A percentile compares a stretch with the other conserved stretches of the same genome.
Conservation (phyloP, 2,888 invertebrate species). For the Amphiduros pacificus region DNA sequence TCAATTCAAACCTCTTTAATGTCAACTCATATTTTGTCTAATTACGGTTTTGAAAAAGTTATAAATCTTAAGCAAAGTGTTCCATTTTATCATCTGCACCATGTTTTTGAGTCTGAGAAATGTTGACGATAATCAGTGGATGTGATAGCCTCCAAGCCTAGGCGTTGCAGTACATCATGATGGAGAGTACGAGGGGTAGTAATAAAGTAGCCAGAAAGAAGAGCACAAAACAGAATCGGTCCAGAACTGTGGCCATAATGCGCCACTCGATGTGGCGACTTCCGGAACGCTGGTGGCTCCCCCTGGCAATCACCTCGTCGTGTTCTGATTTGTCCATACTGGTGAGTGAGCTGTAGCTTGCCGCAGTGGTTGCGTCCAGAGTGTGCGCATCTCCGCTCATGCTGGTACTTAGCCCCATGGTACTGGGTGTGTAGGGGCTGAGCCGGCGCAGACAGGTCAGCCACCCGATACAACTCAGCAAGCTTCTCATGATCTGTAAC, state of each 20-base stretch:
- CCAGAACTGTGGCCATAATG: not conserved
- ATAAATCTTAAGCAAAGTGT: too few relatives aligned
- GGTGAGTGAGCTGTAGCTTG: constrained; percentile 3
- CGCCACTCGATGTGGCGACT: not conserved
- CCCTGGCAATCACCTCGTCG: not conserved
- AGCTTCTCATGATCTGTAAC: not conserved
- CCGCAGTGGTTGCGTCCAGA: not conserved
- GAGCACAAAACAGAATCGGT: not conserved
- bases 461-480: not conserved
- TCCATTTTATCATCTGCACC: too few relatives aligned
- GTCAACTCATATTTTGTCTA: too few relatives aligned
- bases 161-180: too few relatives aligned
- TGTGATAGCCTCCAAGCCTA: too few relatives aligned
- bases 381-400: not conserved
- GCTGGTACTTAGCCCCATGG: too few relatives aligned
- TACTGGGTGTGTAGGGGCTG: not conserved
- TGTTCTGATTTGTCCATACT: not conserved
- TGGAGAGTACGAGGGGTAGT: not conserved
- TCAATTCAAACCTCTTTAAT: too few relatives aligned
- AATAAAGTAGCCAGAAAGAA: not conserved
- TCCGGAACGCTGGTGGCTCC: not conserved
- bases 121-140: too few relatives aligned
- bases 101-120: too few relatives aligned
- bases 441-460: not conserved
- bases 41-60: too few relatives aligned